Evolutionary conservation across 2,797 vertebrate species (phyloP), one percentile per base, ranked within the genome.

Genomic region (Microchirus variegatus): DNA sequence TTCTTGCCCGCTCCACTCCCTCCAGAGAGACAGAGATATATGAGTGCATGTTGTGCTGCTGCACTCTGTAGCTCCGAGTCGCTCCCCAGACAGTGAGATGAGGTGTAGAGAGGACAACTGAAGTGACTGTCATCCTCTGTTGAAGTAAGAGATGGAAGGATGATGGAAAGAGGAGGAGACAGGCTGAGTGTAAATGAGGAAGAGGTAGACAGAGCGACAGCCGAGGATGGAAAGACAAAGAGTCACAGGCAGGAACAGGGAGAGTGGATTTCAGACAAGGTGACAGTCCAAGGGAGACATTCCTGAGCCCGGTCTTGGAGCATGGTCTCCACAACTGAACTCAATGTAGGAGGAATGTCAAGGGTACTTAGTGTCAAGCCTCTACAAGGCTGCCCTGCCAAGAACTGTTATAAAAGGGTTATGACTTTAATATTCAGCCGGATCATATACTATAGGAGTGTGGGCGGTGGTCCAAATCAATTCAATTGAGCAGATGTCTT

Each of bases 401-500:
- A 81, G 75, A 16, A 35, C 74, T 48, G 73, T 77, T 75, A 70
- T 75, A 83, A 84, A 85, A 78, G 66, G 49, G 81, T 73, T 80
- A 84, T 56, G 75, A 70, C 85, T 87, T 86, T 80, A 87, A 82
- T 80, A 87, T 85, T 77, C 78, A 53, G 70, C 47, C n/a, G 69
- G 74, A 85, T 86, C 76, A 75, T 80, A 74, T 58, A 57, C 74
- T 63, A 6, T 7, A 52, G 68, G 68, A 70, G 47, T 7, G 13
- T 53, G 78, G 81, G 81, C 85, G 16, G 52, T 1, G 14, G 53
- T 81, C 82, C 84, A 87, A 84, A 73, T 87, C 80, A 77, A 77
- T 86, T 86, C 56, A 78, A 80, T 82, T 84, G 75, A 75, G 75
- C 83, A 84, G 74, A 86, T 78, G 66, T 85, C 77, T 78, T 72